These are phyloP conservation scores for Leontocebus nigricollis DNA, from an alignment of 2,797 vertebrate species.

Conservation along the genomic window DNA sequence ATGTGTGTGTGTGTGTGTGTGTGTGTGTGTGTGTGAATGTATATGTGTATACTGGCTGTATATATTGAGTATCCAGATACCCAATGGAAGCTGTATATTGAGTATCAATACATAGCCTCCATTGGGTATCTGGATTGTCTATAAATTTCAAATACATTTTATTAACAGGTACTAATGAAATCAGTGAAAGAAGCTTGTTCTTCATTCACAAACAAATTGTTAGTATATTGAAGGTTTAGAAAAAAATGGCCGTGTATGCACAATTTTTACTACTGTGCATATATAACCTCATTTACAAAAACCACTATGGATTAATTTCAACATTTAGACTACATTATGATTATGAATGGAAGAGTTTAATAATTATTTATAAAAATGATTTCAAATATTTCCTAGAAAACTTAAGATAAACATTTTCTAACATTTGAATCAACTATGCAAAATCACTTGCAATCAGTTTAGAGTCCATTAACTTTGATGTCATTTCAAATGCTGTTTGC, in stretches of 20 bases:
- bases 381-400: not conserved
- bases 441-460: slow-evolving; percentile 53
- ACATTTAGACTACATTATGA: not conserved
- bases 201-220: not conserved
- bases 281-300: not conserved
- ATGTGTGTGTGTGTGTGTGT: not conserved
- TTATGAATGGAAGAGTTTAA: slow-evolving; percentile 16
- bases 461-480: slow-evolving; percentile 57
- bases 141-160: not conserved
- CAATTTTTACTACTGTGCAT: not conserved
- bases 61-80: not conserved
- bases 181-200: not conserved
- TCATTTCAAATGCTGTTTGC: slow-evolving; percentile 62
- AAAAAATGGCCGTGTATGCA: not conserved
- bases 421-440: slow-evolving; percentile 32
- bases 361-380: slow-evolving; percentile 14
- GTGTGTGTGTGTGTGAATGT: not conserved
- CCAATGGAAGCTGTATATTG: too few relatives aligned
- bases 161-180: not conserved
- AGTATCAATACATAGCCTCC: not conserved
- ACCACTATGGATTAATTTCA: not conserved
- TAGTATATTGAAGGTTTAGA: not conserved
- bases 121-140: not conserved
- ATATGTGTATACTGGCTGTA: too few relatives aligned
- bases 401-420: slow-evolving; percentile 39